Evolutionary conservation across 2,113 vertebrate species (phyloP), one percentile per base, ranked within the genome.

Genomic region (Miniopterus natalensis): DNA sequence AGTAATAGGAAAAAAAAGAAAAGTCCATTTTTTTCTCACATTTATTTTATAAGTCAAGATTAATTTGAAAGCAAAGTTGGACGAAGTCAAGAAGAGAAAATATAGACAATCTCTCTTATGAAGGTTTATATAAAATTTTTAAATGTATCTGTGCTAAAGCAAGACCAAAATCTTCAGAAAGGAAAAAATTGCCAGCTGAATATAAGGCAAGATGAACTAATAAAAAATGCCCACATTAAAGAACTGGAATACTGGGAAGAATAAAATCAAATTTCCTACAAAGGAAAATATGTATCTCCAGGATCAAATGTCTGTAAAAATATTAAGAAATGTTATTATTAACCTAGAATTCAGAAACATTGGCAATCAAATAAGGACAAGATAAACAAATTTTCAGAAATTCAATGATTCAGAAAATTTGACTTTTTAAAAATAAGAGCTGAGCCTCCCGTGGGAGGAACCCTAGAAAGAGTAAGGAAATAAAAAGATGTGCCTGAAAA

Each of bases 311-410:
- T 13, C 13, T 36, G 0, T 57, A 63, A 29, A 8, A 2, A 25
- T 63, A 80, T 29, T 18, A 84, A 71, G 51, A 79, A 90, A 45
- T 63, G 40, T 6, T 77, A 65, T 70, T 95, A 68, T 78, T 66
- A 70, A 79, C 5, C 78, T 45, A 55, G 57, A 93, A 80, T 91
- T 84, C 29, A 77, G 11, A 8, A 27, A 73, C 3, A 83, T 29
- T 55, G 45, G 10, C 21, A 89, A 89, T 45, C 31, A 73, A 88
- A 17, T 68, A 1, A 59, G 5, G 29, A 45, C 3, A 78, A 86
- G 73, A 94, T 49, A 81, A 63, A 92, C 51, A 40, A 14, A 84
- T 75, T 70, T 92, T 88, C 40, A 93, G 8, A 31, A 91, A 51
- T 65, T 70, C 6, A 71, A 42, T 65, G n/a, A 55, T 79, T 74